These are phyloP conservation scores for Heliconius erato DNA, from an alignment of 2,888 invertebrate species.

Conservation along the genomic window DNA sequence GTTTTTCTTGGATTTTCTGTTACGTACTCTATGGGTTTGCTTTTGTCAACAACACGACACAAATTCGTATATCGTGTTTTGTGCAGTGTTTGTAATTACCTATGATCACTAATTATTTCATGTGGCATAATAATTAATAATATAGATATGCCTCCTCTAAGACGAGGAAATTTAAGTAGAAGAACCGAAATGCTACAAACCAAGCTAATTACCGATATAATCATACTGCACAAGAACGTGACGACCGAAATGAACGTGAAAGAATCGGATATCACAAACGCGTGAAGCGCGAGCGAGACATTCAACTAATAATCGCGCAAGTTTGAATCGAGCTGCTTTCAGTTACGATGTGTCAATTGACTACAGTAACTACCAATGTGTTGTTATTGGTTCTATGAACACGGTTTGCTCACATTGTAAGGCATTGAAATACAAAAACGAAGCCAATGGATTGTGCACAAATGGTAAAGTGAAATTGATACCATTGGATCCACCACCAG, in stretches of 20 bases:
- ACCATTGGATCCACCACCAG: slow-evolving; percentile 50
- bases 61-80: slow-evolving; percentile 3
- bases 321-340: slow-evolving; percentile 28
- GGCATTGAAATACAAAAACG: slow-evolving; percentile 58
- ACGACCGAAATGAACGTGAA: slow-evolving; percentile 56
- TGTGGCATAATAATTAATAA: background rate
- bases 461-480: slow-evolving; percentile 57
- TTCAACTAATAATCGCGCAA: slow-evolving; percentile 2
- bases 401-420: slow-evolving; percentile 54
- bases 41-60: background rate
- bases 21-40: slow-evolving; percentile 26
- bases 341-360: slow-evolving; percentile 49
- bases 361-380: slow-evolving; percentile 63
- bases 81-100: background rate
- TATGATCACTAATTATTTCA: background rate
- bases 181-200: slow-evolving; percentile 45
- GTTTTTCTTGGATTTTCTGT: too few species aligned
- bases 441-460: slow-evolving; percentile 58
- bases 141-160: background rate
- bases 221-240: slow-evolving; percentile 58
- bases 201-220: slow-evolving; percentile 59
- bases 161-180: slow-evolving; percentile 24
- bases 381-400: slow-evolving; percentile 49
- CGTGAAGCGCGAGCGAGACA: slow-evolving; percentile 48
- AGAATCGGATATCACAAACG: slow-evolving; percentile 54